A percentile compares a stretch with the other conserved stretches of the same genome.
Conservation (phyloP, 2,113 vertebrate genomes). For the Burhinus bistriatus region DNA sequence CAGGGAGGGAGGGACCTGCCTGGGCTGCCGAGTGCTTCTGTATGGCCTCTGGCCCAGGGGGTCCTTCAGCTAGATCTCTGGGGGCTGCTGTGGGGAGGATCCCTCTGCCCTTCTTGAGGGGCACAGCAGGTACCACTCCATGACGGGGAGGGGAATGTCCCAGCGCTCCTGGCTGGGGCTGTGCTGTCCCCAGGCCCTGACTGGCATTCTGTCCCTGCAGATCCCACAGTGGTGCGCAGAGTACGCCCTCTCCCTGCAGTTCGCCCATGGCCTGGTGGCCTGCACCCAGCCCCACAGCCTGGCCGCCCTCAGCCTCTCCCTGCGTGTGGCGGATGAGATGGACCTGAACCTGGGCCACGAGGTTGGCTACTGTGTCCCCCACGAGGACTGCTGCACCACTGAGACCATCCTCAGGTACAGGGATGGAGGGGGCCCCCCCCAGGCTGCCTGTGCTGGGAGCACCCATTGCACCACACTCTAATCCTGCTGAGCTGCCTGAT, state of each 20-base stretch:
- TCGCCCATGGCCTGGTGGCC: slow-evolving; percentile 84
- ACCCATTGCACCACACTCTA: fast-evolving
- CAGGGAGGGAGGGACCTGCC: background rate
- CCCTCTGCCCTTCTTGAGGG: too few relatives aligned
- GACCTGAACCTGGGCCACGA: slow-evolving; percentile 94
- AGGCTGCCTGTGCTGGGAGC: background rate
- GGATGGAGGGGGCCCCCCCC: fast-evolving
- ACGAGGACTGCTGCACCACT: slow-evolving; percentile 88
- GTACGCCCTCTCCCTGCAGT: slow-evolving; percentile 85
- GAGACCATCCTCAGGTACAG: slow-evolving; percentile 90
- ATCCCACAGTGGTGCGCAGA: slow-evolving; percentile 96
- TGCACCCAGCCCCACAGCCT: slow-evolving; percentile 87
- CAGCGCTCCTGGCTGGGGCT: fast-evolving
- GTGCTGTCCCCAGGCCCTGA: fast-evolving
- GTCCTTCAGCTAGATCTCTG: background rate
- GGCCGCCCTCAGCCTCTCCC: slow-evolving; percentile 86
- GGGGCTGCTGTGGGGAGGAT: background rate
- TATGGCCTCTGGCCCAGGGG: fast-evolving
- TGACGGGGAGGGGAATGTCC: fast-evolving
- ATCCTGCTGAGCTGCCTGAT: background rate
- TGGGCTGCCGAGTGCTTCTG: background rate
- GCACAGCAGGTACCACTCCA: fast-evolving
- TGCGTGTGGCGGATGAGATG: slow-evolving; percentile 94
- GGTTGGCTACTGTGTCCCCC: slow-evolving; percentile 90
- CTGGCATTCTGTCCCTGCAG: slow-evolving; percentile 17